Evolutionary conservation across 2,797 vertebrate genomes (phyloP), one percentile per base, ranked within the genome.

Genomic region (Chrosomus eos): DNA sequence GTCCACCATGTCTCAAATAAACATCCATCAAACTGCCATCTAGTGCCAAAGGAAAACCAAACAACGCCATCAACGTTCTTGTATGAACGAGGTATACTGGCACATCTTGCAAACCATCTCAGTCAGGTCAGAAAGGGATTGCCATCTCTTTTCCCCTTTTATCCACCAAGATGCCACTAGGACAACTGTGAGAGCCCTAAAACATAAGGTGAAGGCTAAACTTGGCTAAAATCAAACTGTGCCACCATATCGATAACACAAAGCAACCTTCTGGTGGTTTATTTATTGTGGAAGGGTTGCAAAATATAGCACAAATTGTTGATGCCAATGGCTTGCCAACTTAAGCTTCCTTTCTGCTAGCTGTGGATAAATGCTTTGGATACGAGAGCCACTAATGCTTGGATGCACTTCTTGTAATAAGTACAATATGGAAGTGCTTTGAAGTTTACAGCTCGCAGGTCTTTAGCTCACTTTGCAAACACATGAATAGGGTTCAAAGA

Each of bases 1-100:
- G 92, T 93, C 91, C 92, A 90, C 90, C 93, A 90, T 93, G 88
- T 91, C 91, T 90, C 92, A 92, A 93, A 93, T 92, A 94, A 94
- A 93, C 91, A 94, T 93, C 91, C 90, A 87, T 90, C 86, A 89
- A 79, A 87, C 76, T 83, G 60, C 26, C 48, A 71, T 60, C 85
- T 84, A 72, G 23, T 81, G 53, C 10, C 40, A 72, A 45, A 68
- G 40, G 28, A 66, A 45, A 33, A 51, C 8, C 74, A 13, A 74
- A 74, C n/a, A 51, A 75, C 18, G 45, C 10, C 31, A 11, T 72
- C n/a, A 55, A 78, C 38, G 55, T 40, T 40, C 51, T 68, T 26
- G 9, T 7, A 5, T 62, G n/a, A 26, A 7, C 58, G 28, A 62
- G 60, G 5, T 48, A 45, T 62, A 48, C 14, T 66, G 60, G 43